Percentiles rank a stretch among this genome's conserved stretches.
phyloP scores from a whole-genome alignment of 1,140 invertebrate species.

The Drosophila bipectinata region DNA sequence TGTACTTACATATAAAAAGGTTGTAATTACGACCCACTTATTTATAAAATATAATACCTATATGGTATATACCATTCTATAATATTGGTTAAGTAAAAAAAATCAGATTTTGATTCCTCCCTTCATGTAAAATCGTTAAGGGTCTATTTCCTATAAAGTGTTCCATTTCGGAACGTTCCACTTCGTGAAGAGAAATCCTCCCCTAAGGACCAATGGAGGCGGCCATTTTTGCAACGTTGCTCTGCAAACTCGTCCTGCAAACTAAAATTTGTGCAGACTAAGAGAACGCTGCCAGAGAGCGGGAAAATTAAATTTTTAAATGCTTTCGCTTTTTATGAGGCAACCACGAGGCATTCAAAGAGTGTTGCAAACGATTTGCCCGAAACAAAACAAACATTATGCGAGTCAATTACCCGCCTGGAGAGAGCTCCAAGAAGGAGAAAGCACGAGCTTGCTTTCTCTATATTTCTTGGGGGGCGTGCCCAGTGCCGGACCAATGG shows the following conservation, averaged over 20 bases:
- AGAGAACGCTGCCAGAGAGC: constrained; percentile 31
- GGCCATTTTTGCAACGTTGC: constrained; percentile 72
- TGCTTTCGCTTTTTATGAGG: constrained; percentile 77
- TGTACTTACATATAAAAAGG: too few relatives aligned
- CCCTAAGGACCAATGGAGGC: constrained; percentile 50
- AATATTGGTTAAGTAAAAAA: too few relatives aligned
- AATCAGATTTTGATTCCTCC: background rate
- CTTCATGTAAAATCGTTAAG: background rate
- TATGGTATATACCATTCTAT: too few relatives aligned
- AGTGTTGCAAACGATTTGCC: constrained; percentile 81
- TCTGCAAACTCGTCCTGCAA: constrained; percentile 35
- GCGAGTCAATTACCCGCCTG: constrained; percentile 64
- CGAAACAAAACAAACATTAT: constrained; percentile 75
- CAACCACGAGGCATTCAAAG: constrained; percentile 82
- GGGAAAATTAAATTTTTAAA: constrained; percentile 78
- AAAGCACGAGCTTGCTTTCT: constrained; percentile 14
- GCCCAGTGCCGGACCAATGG: constrained; percentile 58
- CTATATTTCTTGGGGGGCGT: constrained; percentile 47
- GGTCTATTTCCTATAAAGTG: constrained; percentile 7
- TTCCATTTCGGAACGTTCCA: constrained; percentile 58
- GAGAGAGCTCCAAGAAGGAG: constrained; percentile 29
- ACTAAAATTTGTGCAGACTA: constrained; percentile 59
- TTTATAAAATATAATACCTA: too few relatives aligned
- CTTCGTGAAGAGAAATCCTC: constrained; percentile 40
- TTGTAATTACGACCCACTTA: too few relatives aligned